A percentile compares a stretch with the other conserved stretches of the same genome.
phyloP scores from a whole-genome alignment of 2,888 invertebrate genomes.

The Sphaeridia pumilis region DNA sequence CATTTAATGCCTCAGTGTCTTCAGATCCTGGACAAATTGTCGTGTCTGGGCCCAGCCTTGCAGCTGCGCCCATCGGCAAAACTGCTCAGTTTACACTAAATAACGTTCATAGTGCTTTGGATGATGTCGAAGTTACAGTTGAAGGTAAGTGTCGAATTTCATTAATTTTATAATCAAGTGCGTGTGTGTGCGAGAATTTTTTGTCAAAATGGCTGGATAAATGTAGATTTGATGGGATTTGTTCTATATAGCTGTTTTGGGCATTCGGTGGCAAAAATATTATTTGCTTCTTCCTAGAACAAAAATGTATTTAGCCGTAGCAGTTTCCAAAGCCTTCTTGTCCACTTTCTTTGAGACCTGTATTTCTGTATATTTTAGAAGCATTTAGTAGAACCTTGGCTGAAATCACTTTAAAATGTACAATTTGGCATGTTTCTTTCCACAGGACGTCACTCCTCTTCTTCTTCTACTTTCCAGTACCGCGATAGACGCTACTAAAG shows the following conservation, averaged over 20 bases:
- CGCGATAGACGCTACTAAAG: slow-evolving; percentile 37
- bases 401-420: too few species aligned
- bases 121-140: slow-evolving; percentile 91
- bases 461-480: slow-evolving; percentile 37
- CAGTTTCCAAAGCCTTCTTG: not conserved
- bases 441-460: slow-evolving; percentile 36
- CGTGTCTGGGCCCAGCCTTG: slow-evolving; percentile 50
- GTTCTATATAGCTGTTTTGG: too few species aligned
- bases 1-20: slow-evolving; percentile 68
- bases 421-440: slow-evolving; percentile 24
- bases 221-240: too few species aligned
- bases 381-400: too few species aligned
- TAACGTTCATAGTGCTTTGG: slow-evolving; percentile 62
- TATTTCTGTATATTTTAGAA: too few species aligned
- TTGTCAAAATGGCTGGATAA: too few species aligned
- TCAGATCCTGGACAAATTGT: slow-evolving; percentile 49
- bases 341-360: not conserved
- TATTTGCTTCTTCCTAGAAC: not conserved
- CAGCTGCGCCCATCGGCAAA: slow-evolving; percentile 46
- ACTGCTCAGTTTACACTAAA: slow-evolving; percentile 46
- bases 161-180: slow-evolving; percentile 2
- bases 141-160: slow-evolving; percentile 59
- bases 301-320: not conserved
- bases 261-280: too few species aligned
- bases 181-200: too few species aligned